Percentiles rank a stretch among this genome's conserved stretches.
phyloP scores from a whole-genome alignment of 2,797 vertebrate genomes.

The Potorous gilbertii region DNA sequence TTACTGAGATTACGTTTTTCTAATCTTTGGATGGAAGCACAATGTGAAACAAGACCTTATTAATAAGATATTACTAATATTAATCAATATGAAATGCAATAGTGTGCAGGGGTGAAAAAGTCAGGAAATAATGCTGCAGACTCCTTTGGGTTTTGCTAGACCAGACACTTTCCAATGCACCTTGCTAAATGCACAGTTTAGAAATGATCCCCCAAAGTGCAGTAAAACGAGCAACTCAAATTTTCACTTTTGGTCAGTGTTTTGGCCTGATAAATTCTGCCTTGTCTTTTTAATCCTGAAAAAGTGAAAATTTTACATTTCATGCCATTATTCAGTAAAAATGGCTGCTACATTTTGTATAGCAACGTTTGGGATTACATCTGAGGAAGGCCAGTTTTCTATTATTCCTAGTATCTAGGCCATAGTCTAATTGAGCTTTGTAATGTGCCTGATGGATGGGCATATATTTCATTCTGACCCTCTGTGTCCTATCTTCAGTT shows the following conservation, averaged over 20 bases:
- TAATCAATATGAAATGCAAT: slow-evolving; percentile 77
- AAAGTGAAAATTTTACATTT: slow-evolving; percentile 73
- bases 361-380: slow-evolving; percentile 42
- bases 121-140: slow-evolving; percentile 56
- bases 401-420: slow-evolving; percentile 40
- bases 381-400: slow-evolving; percentile 62
- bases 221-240: slow-evolving; percentile 65
- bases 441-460: slow-evolving; percentile 62
- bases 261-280: slow-evolving; percentile 68
- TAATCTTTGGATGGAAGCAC: slow-evolving; percentile 64
- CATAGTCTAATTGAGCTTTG: slow-evolving; percentile 64
- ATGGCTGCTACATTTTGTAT: slow-evolving; percentile 55
- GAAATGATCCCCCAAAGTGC: slow-evolving; percentile 72
- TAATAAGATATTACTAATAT: slow-evolving; percentile 80
- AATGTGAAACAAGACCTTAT: slow-evolving; percentile 73
- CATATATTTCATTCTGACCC: slow-evolving; percentile 66
- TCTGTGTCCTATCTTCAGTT: slow-evolving; percentile 49
- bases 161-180: slow-evolving; percentile 69
- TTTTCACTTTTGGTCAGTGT: slow-evolving; percentile 69
- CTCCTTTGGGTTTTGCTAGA: slow-evolving; percentile 65
- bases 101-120: slow-evolving; percentile 66
- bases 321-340: slow-evolving; percentile 69
- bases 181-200: slow-evolving; percentile 67
- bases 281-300: slow-evolving; percentile 68
- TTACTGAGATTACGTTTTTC: slow-evolving; percentile 62